Evolutionary conservation across 1,140 invertebrate genomes (phyloP).

Genomic region (Halyomorpha halys): DNA sequence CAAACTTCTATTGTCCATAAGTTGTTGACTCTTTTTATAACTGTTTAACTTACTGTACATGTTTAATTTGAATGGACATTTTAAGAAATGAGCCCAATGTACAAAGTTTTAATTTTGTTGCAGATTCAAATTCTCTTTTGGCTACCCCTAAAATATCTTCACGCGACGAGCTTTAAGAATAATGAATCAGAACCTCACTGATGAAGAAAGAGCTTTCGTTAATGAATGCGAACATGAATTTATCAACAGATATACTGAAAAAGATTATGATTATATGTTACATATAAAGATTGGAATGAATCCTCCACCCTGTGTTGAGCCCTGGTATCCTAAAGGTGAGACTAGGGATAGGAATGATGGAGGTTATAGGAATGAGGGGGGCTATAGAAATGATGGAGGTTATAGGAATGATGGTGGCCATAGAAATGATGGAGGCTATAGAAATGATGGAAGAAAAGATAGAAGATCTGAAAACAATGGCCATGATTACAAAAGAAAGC

Average conservation of each 20-base stretch:
- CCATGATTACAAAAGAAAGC: no score
- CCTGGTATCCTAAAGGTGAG: conserved; percentile 37
- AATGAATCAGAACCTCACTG: conserved; percentile 31
- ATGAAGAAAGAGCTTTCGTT: conserved; percentile 39
- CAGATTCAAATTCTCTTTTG: conserved; percentile 34
- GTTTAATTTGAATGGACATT: no score
- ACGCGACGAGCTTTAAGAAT: conserved; percentile 21
- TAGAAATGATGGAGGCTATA: neutral
- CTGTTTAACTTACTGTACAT: no score
- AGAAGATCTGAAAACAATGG: no score
- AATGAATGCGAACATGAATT: conserved; percentile 45
- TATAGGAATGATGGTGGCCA: neutral
- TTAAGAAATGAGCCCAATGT: no score
- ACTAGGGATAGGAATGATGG: neutral
- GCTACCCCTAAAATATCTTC: conserved; percentile 30
- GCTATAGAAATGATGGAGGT: neutral
- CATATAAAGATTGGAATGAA: conserved; percentile 34
- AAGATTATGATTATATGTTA: conserved; percentile 41
- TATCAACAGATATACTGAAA: conserved; percentile 41
- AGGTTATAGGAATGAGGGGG: neutral
- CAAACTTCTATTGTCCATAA: no score
- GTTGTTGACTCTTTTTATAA: no score
- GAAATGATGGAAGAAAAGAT: neutral
- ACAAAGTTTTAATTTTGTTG: conserved; percentile 22
- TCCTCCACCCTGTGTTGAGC: conserved; percentile 42